Conservation (phyloP, 2,113 vertebrate species). For the Nanorana parkeri region DNA sequence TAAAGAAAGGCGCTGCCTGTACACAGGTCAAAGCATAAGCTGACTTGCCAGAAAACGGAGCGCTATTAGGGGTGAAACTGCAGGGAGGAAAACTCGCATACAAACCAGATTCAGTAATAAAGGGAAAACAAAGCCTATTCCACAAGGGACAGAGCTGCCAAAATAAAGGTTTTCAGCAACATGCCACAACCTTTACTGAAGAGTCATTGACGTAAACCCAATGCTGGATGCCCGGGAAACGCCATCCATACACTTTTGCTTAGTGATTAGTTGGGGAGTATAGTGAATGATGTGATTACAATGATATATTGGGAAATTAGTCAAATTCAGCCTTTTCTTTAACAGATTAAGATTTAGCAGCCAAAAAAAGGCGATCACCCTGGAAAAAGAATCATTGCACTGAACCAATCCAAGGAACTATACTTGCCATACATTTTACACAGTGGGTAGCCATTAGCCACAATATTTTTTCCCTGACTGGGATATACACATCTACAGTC, state of each 20-base stretch:
- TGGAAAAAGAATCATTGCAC: not conserved
- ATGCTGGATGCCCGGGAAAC: not conserved
- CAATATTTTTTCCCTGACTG: no score
- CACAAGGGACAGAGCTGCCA: slow-evolving; percentile 67
- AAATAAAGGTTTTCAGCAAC: slow-evolving; percentile 68
- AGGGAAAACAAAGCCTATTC: slow-evolving; percentile 59
- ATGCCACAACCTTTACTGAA: slow-evolving; percentile 63
- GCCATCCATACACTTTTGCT: not conserved
- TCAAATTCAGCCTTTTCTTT: not conserved
- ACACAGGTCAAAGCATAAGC: slow-evolving; percentile 67
- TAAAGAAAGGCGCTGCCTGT: slow-evolving; percentile 66
- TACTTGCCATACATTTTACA: not conserved
- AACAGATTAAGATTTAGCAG: not conserved
- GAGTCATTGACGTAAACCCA: slow-evolving; percentile 60
- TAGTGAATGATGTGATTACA: no score
- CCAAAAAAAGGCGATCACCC: not conserved
- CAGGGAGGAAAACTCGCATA: slow-evolving; percentile 53
- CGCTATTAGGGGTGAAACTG: slow-evolving; percentile 63
- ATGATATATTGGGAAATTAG: slow-evolving; percentile 23
- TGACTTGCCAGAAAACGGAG: slow-evolving; percentile 66
- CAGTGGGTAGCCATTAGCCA: not conserved
- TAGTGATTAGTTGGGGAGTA: not conserved
- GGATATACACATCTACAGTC: no score
- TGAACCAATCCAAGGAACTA: not conserved
- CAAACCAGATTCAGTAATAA: not conserved